Percentiles rank a stretch among this genome's conserved stretches.
Evolutionary conservation across 2,113 vertebrate genomes (phyloP).

Genomic region (Podocnemis expansa): DNA sequence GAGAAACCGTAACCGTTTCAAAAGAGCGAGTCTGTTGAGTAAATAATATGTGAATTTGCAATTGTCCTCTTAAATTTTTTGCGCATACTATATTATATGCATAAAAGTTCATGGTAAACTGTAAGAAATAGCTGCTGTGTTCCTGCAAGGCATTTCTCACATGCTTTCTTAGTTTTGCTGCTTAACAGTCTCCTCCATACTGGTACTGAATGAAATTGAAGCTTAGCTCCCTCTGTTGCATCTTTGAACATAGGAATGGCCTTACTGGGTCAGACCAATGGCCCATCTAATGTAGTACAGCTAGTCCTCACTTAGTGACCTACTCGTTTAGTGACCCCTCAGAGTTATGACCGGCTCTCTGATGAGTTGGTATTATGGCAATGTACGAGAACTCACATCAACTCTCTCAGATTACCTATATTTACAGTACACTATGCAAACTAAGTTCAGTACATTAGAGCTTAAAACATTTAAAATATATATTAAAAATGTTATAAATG

Average conservation of each 20-base stretch:
- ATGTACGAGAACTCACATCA: too few relatives aligned
- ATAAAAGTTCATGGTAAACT: not conserved
- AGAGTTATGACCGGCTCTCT: too few relatives aligned
- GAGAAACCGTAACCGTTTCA: constrained; percentile 26
- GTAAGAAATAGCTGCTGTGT: not conserved
- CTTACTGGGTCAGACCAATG: too few relatives aligned
- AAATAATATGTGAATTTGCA: constrained; percentile 47
- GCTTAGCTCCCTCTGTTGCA: not conserved
- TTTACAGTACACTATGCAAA: too few relatives aligned
- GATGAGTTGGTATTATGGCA: too few relatives aligned
- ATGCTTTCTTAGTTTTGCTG: not conserved
- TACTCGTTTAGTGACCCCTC: too few relatives aligned
- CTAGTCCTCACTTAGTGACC: too few relatives aligned
- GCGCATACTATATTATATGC: not conserved
- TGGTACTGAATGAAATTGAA: not conserved
- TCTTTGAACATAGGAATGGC: not conserved
- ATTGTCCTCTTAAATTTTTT: constrained; percentile 12
- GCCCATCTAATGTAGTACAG: too few relatives aligned
- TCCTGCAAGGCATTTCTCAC: not conserved
- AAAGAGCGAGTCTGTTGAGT: constrained; percentile 18
- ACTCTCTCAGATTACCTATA: too few relatives aligned
- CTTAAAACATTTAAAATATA: too few relatives aligned
- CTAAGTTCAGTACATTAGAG: too few relatives aligned
- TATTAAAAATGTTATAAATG: too few relatives aligned
- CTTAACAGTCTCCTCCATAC: not conserved